A percentile compares a stretch with the other conserved stretches of the same genome.
phyloP scores from a whole-genome alignment of 2,888 invertebrate species.

The Apodemia mormo region DNA sequence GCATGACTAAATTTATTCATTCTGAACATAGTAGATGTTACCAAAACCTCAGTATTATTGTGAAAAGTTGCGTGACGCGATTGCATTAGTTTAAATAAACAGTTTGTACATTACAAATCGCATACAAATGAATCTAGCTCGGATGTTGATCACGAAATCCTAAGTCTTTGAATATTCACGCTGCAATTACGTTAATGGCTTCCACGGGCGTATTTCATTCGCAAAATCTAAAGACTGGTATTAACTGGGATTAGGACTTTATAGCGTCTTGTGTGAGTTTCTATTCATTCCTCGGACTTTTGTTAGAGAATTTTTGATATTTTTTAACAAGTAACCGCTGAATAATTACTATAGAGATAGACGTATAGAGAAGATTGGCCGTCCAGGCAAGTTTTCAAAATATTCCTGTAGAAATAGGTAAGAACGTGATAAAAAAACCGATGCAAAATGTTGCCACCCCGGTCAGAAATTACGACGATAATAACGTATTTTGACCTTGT shows the following conservation, averaged over 20 bases:
- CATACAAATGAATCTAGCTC: slow-evolving; percentile 45
- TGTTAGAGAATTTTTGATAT: background rate
- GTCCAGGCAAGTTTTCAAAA: too few relatives aligned
- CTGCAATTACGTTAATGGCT: slow-evolving; percentile 53
- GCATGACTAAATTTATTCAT: background rate
- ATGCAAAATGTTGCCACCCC: too few relatives aligned
- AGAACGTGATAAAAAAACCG: too few relatives aligned
- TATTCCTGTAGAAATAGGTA: too few relatives aligned
- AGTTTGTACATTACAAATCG: slow-evolving; percentile 37
- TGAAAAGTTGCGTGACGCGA: slow-evolving; percentile 26
- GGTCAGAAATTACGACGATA: too few relatives aligned
- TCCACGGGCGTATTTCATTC: slow-evolving; percentile 45
- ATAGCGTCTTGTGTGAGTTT: slow-evolving; percentile 14
- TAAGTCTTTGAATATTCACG: slow-evolving; percentile 53
- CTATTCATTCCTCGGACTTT: background rate
- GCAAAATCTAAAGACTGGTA: slow-evolving; percentile 34
- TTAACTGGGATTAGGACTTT: slow-evolving; percentile 35
- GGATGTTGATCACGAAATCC: slow-evolving; percentile 43
- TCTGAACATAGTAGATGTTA: background rate
- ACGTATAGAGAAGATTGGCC: too few relatives aligned
- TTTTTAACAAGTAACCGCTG: background rate
- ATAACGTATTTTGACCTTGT: too few relatives aligned
- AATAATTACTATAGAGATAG: too few relatives aligned
- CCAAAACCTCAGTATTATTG: background rate
- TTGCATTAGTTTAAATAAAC: slow-evolving; percentile 28